Evolutionary conservation across 2,113 vertebrate genomes (phyloP).

Genomic region (Australoheros scitulus): DNA sequence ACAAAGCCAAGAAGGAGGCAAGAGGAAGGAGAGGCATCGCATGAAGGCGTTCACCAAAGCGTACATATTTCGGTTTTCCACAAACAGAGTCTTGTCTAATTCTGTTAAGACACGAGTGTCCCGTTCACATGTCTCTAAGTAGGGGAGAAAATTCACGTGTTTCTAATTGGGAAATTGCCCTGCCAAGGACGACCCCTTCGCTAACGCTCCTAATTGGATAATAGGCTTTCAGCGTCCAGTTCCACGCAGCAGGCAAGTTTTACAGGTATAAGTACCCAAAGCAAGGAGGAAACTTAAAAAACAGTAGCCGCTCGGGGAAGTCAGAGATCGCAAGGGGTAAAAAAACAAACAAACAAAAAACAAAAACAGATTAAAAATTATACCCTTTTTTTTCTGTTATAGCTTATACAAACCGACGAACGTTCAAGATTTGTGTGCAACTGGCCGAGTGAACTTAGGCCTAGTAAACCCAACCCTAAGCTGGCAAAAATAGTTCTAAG

Average conservation of each 20-base stretch:
- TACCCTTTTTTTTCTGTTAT: background rate
- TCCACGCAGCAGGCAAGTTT: background rate
- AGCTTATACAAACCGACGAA: background rate
- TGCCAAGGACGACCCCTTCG: constrained; percentile 39
- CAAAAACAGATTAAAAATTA: background rate
- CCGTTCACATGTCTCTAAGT: constrained; percentile 47
- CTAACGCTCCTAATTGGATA: constrained; percentile 73
- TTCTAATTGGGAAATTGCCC: constrained; percentile 58
- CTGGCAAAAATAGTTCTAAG: background rate
- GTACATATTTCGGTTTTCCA: constrained; percentile 64
- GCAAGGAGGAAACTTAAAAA: background rate
- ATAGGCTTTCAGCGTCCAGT: constrained; percentile 59
- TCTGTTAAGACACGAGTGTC: background rate
- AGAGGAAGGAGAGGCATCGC: constrained; percentile 78
- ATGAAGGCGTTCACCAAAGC: constrained; percentile 78
- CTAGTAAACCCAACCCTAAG: background rate
- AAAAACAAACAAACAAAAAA: background rate
- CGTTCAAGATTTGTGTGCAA: background rate
- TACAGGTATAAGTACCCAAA: background rate
- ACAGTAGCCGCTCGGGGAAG: background rate
- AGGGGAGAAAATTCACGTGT: constrained; percentile 65
- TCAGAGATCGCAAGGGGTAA: background rate
- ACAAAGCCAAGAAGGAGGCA: constrained; percentile 80
- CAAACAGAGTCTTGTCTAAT: background rate
- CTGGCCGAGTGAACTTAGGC: background rate